phyloP scores from a whole-genome alignment of 1,140 invertebrate species.

The Aphidius ervi region DNA sequence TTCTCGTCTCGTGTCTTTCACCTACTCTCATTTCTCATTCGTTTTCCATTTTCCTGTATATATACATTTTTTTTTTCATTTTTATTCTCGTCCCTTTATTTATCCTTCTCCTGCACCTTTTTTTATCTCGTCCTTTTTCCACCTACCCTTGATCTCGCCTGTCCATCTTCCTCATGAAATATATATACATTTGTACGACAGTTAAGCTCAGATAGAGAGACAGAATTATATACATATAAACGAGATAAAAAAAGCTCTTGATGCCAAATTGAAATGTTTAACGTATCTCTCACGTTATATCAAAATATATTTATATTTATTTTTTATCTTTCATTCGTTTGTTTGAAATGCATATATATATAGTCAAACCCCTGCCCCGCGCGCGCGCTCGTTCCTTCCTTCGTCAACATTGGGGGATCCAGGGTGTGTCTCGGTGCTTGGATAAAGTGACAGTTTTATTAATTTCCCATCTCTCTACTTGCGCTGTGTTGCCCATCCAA shows the following conservation, averaged over 20 bases:
- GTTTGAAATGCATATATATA: not conserved
- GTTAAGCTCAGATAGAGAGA: conserved; percentile 17
- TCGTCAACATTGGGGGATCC: conserved; percentile 27
- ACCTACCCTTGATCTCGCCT: conserved; percentile 21
- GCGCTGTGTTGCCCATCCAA: conserved; percentile 31
- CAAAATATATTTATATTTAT: not conserved
- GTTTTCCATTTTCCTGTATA: conserved; percentile 6
- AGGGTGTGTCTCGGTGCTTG: conserved; percentile 35
- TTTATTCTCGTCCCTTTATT: conserved; percentile 21
- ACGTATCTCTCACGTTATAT: conserved; percentile 34
- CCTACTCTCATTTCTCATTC: conserved; percentile 12
- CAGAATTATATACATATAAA: conserved; percentile 10
- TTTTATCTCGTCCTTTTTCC: conserved; percentile 10
- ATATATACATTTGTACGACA: conserved; percentile 12
- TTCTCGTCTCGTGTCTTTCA: conserved; percentile 10
- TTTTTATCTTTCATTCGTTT: not conserved
- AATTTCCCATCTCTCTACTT: conserved; percentile 61
- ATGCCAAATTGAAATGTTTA: conserved; percentile 52
- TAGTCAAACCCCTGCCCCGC: not conserved
- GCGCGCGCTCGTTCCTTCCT: not conserved
- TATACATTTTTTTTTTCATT: not conserved
- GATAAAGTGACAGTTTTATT: conserved; percentile 71
- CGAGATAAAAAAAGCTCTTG: conserved; percentile 22
- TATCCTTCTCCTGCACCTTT: conserved; percentile 1
- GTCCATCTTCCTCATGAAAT: conserved; percentile 23